These are phyloP conservation scores for Ashinkailepas kermadecensis DNA, from an alignment of 2,888 invertebrate species.

Conservation along the genomic window DNA sequence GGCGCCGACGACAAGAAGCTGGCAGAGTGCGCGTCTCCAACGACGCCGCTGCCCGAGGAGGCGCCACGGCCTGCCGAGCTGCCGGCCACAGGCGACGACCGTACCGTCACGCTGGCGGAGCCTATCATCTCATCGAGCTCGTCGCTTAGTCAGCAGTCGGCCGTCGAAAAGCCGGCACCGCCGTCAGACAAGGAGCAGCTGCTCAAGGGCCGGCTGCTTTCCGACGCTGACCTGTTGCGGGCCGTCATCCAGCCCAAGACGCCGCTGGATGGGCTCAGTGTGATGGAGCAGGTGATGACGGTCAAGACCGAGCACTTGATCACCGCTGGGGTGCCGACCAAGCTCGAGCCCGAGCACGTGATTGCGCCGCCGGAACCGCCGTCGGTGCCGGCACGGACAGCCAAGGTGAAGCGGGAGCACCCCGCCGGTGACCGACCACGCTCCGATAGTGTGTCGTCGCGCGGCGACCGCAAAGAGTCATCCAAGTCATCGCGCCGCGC, in stretches of 20 bases:
- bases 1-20: constrained; percentile 14
- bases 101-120: constrained; percentile 10
- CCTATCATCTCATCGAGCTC: not conserved
- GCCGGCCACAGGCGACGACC: not conserved
- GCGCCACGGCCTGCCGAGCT: constrained; percentile 17
- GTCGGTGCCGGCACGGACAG: constrained; percentile 17
- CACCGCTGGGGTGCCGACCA: not conserved
- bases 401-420: constrained; percentile 16
- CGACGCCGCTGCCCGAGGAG: constrained; percentile 10
- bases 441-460: constrained; percentile 23
- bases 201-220: not conserved
- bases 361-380: not conserved
- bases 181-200: not conserved
- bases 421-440: constrained; percentile 24
- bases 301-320: constrained; percentile 15
- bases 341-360: too few species aligned
- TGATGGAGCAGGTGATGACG: constrained; percentile 17
- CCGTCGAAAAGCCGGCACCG: not conserved
- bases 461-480: not conserved
- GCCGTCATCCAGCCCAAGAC: constrained; percentile 27
- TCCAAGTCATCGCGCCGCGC: not conserved
- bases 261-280: not conserved
- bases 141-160: not conserved
- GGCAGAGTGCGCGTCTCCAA: constrained; percentile 17
- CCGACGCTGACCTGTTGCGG: constrained; percentile 13